Conservation (phyloP, 2,113 vertebrate species). For the Thymallus thymallus region DNA sequence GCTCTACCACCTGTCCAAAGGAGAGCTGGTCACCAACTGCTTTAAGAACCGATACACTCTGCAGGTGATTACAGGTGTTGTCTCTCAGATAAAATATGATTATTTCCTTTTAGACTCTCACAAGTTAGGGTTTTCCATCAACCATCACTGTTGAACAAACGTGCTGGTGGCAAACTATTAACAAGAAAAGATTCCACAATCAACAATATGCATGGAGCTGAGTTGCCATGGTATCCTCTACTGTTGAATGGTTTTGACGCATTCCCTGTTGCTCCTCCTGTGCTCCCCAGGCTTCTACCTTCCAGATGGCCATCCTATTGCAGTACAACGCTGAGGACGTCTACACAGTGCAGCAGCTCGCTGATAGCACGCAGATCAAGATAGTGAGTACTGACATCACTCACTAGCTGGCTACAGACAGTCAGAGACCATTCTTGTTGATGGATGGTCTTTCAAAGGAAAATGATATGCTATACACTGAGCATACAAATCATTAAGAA, state of each 20-base stretch:
- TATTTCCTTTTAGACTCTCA: neutral
- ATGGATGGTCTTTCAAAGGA: no score
- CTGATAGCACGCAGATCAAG: slow-evolving; percentile 98
- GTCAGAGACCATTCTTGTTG: no score
- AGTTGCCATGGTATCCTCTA: no score
- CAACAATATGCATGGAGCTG: no score
- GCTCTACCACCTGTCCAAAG: slow-evolving; percentile 98
- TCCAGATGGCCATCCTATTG: slow-evolving; percentile 98
- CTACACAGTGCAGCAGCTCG: slow-evolving; percentile 94
- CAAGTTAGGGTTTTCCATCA: neutral
- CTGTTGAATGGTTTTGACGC: neutral
- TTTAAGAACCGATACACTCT: slow-evolving; percentile 96
- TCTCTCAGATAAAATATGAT: neutral
- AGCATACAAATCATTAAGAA: no score
- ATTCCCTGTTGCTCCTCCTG: neutral
- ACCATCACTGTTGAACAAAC: no score
- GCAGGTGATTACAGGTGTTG: slow-evolving; percentile 74
- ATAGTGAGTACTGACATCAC: slow-evolving; percentile 82
- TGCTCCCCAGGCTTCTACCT: slow-evolving; percentile 87
- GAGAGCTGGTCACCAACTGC: slow-evolving; percentile 97
- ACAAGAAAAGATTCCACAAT: no score
- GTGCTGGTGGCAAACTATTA: neutral
- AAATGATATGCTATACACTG: no score
- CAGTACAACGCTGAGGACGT: slow-evolving; percentile 97
- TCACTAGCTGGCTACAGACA: neutral